A percentile compares a stretch with the other conserved stretches of the same genome.
phyloP scores from a whole-genome alignment of 2,113 vertebrate species.

The Carettochelys insculpta region DNA sequence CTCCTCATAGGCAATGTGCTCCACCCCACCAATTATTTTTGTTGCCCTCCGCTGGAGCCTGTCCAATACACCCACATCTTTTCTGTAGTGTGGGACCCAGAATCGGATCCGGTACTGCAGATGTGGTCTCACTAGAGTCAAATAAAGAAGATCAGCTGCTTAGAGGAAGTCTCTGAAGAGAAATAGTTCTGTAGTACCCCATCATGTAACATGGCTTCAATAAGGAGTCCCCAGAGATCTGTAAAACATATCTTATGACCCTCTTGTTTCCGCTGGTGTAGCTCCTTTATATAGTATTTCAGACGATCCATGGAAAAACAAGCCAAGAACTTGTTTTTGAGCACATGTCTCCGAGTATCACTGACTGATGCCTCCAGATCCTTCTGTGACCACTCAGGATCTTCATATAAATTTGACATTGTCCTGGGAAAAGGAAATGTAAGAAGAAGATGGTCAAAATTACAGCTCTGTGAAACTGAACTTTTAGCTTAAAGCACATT shows the following conservation, averaged over 20 bases:
- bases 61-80: too few relatives aligned
- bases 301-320: constrained; percentile 77
- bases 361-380: constrained; percentile 69
- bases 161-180: background rate
- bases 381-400: constrained; percentile 84
- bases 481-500: background rate
- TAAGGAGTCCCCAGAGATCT: constrained; percentile 83
- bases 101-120: too few relatives aligned
- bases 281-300: constrained; percentile 74
- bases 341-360: constrained; percentile 68
- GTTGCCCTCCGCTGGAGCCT: too few relatives aligned
- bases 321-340: constrained; percentile 73
- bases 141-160: background rate
- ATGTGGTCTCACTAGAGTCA: too few relatives aligned
- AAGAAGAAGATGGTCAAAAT: background rate
- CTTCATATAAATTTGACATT: constrained; percentile 81
- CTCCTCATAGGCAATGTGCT: too few relatives aligned
- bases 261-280: constrained; percentile 70
- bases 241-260: constrained; percentile 81
- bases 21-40: too few relatives aligned
- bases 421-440: constrained; percentile 71
- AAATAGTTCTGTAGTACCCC: constrained; percentile 70
- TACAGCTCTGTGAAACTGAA: background rate
- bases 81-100: too few relatives aligned
- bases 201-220: constrained; percentile 80